Evolutionary conservation across 2,113 vertebrate species (phyloP).

Genomic region (Meles meles): DNA sequence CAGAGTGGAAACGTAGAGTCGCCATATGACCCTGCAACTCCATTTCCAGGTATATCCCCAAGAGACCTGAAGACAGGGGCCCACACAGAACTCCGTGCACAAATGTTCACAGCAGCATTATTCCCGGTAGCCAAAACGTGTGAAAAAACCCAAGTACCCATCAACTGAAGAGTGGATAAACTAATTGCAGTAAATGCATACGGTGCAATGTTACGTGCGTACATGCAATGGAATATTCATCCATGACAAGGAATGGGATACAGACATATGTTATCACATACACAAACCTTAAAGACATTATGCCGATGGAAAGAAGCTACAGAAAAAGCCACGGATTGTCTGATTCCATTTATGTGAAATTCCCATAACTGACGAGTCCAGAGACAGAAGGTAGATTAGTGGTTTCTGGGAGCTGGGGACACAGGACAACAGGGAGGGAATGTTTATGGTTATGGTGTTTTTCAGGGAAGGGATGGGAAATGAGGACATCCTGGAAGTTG

Average conservation of each 20-base stretch:
- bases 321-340: background rate
- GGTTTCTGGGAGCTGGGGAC: background rate
- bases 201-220: too few species aligned
- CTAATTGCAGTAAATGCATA: rapidly evolving
- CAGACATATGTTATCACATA: background rate
- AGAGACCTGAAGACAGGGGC: background rate
- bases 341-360: background rate
- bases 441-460: background rate
- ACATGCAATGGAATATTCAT: background rate
- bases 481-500: background rate
- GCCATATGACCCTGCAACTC: background rate
- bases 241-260: background rate
- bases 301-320: background rate
- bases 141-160: background rate
- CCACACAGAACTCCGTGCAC: background rate
- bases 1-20: background rate
- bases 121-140: background rate
- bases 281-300: background rate
- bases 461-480: background rate
- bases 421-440: background rate
- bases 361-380: background rate
- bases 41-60: background rate
- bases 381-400: background rate
- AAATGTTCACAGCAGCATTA: background rate
- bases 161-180: background rate